phyloP scores from a whole-genome alignment of 2,113 vertebrate genomes.

The Hipposideros armiger region DNA sequence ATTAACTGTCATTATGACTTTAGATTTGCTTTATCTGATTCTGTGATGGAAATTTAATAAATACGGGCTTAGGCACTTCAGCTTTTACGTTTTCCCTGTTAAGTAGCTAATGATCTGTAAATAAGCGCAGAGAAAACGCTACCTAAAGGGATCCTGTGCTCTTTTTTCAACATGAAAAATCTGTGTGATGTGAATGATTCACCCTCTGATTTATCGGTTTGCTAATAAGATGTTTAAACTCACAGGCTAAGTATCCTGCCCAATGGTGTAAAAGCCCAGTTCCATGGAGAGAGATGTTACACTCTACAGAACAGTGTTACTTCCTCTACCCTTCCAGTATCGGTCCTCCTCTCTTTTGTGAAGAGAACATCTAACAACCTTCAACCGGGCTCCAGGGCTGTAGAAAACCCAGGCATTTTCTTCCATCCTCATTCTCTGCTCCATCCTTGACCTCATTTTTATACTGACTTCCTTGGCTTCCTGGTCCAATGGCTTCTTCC shows the following conservation, averaged over 20 bases:
- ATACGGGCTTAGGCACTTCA: not conserved
- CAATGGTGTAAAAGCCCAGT: not conserved
- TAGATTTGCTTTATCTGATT: slow-evolving; percentile 53
- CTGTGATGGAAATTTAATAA: slow-evolving; percentile 65
- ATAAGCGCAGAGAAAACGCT: slow-evolving; percentile 58
- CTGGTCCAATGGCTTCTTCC: not conserved
- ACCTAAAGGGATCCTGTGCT: not conserved
- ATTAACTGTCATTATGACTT: slow-evolving; percentile 46
- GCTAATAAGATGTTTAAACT: not conserved
- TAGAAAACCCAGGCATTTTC: not conserved
- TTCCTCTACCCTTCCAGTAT: not conserved
- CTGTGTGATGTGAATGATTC: not conserved
- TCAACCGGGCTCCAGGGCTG: not conserved
- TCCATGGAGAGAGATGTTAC: not conserved
- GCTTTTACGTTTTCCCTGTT: slow-evolving; percentile 49
- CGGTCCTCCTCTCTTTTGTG: not conserved
- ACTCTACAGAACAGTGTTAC: not conserved
- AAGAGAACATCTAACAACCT: not conserved
- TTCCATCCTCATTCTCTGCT: not conserved
- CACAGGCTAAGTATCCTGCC: not conserved
- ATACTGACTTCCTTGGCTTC: not conserved
- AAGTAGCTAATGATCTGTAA: slow-evolving; percentile 68
- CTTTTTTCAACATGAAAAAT: not conserved
- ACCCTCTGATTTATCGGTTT: not conserved
- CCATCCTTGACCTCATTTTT: not conserved